Percentiles rank a stretch among this genome's conserved stretches.
Evolutionary conservation across 1,140 invertebrate genomes (phyloP).

Genomic region (Cydia fagiglandana): DNA sequence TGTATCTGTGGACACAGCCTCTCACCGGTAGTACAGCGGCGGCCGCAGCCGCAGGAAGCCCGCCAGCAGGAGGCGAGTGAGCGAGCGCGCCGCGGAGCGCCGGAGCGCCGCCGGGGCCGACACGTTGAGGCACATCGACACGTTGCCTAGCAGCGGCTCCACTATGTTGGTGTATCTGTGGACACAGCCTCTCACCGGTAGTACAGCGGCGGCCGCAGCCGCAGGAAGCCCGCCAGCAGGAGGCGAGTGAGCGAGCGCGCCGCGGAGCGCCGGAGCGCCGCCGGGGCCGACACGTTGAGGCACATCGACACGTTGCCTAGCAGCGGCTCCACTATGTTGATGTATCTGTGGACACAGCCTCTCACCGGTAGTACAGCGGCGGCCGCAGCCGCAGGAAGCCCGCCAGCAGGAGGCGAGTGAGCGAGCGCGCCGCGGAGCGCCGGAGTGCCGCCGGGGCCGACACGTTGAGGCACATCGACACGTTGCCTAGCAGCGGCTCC

Average conservation of each 20-base stretch:
- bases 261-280: conserved; percentile 54
- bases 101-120: too few relatives aligned
- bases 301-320: conserved; percentile 58
- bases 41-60: conserved; percentile 64
- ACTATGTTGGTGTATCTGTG: too few relatives aligned
- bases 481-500: conserved; percentile 44
- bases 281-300: conserved; percentile 39
- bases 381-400: conserved; percentile 64
- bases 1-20: too few relatives aligned
- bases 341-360: conserved; percentile 51
- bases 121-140: too few relatives aligned
- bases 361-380: too few relatives aligned
- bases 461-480: conserved; percentile 53
- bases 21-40: conserved; percentile 63
- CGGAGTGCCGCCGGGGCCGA: conserved; percentile 47
- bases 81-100: conserved; percentile 53
- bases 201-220: conserved; percentile 64
- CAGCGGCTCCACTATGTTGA: conserved; percentile 56
- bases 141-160: too few relatives aligned
- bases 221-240: conserved; percentile 60
- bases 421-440: conserved; percentile 53
- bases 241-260: conserved; percentile 58
- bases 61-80: conserved; percentile 59
- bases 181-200: conserved; percentile 51
- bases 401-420: conserved; percentile 59